Base-by-base conservation (phyloP, 30 jellyfish, hydroid and myxozoan species). In the Turritopsis rubra region DNA sequence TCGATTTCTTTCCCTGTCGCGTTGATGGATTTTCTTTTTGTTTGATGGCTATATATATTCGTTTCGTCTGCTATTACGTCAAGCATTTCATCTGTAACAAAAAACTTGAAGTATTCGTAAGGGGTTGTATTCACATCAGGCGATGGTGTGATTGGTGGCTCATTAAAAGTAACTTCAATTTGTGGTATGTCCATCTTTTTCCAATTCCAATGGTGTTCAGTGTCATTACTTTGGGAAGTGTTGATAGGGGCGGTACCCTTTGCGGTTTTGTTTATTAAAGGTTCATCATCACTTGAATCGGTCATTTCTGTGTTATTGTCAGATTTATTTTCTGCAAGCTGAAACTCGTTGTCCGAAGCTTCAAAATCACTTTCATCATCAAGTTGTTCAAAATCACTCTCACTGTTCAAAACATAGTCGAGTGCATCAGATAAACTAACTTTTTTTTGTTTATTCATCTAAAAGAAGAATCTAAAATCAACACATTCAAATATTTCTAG, bases 11-110 rank as follows among this genome's bases (percentile, higher is more conserved):
- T 73, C 16, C 9, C 7, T 18, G 89, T 8, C 25, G 75, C 86
- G 22, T 21, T 28, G 8, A 80, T 30, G 22, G 29, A 18, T 75
- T 28, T 28, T 7, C 91, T 81, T 26, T 72, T 84, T 20, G 87
- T 22, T 31, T 76, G 78, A 53, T 28, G n/a, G 29, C 83, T 16
- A 30, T 75, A 75, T 30, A 16, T 23, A 75, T 75, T n/a, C 1
- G 78, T 76, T 76, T 76, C 79, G 25, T 76, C 84, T 76, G 84
- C 30, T 19, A 76, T 78, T 26, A 41, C 28, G 17, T 75, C 66
- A 25, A 84, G 81, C 71, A 75, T 17, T 70, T 84, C 90, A 74
- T 84, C 82, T 19, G 91, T 25, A 65, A 84, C 80, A 52, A 84
- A 74, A 21, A 30, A 29, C 29, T 84, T 84, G 85, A 75, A 84